Evolutionary conservation across 1,140 invertebrate species (phyloP), one percentile per base, ranked within the genome.

Genomic region (Cherax destructor): DNA sequence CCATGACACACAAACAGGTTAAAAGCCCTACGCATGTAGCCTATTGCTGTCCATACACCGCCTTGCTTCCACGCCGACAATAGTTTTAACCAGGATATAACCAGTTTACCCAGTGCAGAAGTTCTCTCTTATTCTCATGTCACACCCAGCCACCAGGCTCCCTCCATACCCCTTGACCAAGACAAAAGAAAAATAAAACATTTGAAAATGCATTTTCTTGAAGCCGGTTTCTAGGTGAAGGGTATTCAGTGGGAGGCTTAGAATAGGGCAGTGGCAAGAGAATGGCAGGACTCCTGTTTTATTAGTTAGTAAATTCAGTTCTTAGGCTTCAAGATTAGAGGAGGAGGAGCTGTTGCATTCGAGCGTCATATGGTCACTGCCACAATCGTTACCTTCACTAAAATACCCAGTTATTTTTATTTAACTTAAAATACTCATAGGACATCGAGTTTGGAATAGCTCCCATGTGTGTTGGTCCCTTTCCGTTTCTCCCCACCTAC

Each of bases 41-140:
- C 83, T 69, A 41, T 85, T 49, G 83, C 83, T 85, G 83, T 69
- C 47, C 69, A 85, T 85, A 85, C 83, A 85, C 83, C 69, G 83
- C 83, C 83, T 85, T 16, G 83, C 83, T 85, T 85, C 83, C 83
- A 85, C 24, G 83, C 83, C 83, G 47, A 85, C 83, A 85, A 85
- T 85, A 85, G 83, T 85, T 85, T 72, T 85, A 74, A 65, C 59
- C 59, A 69, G 69, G 61, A 65, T 74, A 50, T 85, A 85, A 85
- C 83, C 65, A 85, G 83, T 85, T 69, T 74, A 50, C 30, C 83
- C 83, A 50, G 49, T n/a, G 30, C 83, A 85, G 69, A 50, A 47
- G n/a, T 72, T 41, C 21, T 21, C 5, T 41, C 61, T 74, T n/a
- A 11, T 30, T 16, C 69, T 49, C 49, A 13, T 49, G 24, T 74